Conservation (phyloP, 2,888 invertebrate species). For the Heteropelma amictum region DNA sequence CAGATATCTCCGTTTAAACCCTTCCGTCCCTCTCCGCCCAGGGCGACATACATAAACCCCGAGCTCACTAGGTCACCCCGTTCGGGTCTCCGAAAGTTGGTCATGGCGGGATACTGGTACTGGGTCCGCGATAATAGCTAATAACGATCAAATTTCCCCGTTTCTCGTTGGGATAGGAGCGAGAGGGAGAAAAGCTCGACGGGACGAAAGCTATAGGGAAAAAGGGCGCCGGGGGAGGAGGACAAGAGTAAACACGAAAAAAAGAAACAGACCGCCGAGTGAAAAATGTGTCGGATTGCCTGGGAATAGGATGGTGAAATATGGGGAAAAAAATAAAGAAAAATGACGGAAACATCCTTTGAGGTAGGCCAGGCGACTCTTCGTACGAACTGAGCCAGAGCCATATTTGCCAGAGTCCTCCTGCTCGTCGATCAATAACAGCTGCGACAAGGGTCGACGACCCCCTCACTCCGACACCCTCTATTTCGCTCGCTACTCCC, state of each 20-base stretch:
- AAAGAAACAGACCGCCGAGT: not conserved
- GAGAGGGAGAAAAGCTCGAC: not conserved
- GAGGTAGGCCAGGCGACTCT: slow-evolving; percentile 64
- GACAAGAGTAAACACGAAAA: not conserved
- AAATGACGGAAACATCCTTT: slow-evolving; percentile 60
- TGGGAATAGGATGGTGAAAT: too few species aligned
- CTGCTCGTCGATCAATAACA: slow-evolving; percentile 75
- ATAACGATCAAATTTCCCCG: slow-evolving; percentile 42
- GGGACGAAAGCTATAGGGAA: not conserved
- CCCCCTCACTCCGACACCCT: slow-evolving; percentile 59
- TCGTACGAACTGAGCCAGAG: slow-evolving; percentile 62
- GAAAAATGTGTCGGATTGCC: not conserved
- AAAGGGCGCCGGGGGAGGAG: not conserved
- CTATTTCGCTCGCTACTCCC: slow-evolving; percentile 61
- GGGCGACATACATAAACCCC: slow-evolving; percentile 17
- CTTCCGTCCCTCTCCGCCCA: too few species aligned
- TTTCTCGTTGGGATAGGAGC: not conserved
- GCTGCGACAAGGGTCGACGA: slow-evolving; percentile 75
- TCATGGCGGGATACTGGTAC: slow-evolving; percentile 47
- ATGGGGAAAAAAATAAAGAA: not conserved
- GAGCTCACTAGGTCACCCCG: slow-evolving; percentile 57
- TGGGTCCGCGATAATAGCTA: slow-evolving; percentile 11
- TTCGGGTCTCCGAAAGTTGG: slow-evolving; percentile 59
- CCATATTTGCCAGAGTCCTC: slow-evolving; percentile 68
- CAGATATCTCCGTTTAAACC: too few species aligned